Percentiles rank a stretch among this genome's conserved stretches.
Conservation (phyloP, 1,140 invertebrate species). For the Caerostris extrusa region DNA sequence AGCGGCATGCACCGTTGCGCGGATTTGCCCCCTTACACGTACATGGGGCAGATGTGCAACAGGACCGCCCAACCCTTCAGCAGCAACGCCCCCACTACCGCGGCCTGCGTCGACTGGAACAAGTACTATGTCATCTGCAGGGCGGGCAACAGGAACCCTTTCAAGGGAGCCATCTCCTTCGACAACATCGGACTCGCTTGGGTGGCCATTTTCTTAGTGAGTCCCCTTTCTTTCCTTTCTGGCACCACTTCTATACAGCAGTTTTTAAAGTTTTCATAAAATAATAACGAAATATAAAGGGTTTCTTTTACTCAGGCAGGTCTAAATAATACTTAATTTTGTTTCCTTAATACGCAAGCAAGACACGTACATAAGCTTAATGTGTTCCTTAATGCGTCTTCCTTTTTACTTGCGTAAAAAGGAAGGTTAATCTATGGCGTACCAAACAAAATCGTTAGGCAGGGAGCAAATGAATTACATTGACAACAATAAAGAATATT, state of each 20-base stretch:
- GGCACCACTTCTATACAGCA: background rate
- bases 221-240: conserved; percentile 15
- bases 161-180: conserved; percentile 99
- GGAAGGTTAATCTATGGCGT: no score
- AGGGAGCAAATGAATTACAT: no score
- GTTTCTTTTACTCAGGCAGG: no score
- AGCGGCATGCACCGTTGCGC: conserved; percentile 96
- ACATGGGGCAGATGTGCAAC: conserved; percentile 87
- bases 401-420: no score
- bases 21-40: conserved; percentile 91
- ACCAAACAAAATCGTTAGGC: no score
- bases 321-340: background rate
- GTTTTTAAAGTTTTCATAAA: background rate
- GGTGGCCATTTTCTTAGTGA: conserved; percentile 97
- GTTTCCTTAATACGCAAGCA: background rate
- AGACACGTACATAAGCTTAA: background rate
- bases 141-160: conserved; percentile 96
- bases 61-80: conserved; percentile 80
- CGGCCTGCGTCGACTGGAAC: conserved; percentile 97
- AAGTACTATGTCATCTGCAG: conserved; percentile 98
- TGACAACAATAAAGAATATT: no score
- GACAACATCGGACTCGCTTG: conserved; percentile 99
- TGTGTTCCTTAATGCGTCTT: background rate
- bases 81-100: conserved; percentile 58
- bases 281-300: background rate